Base-by-base conservation (phyloP, 1,140 invertebrate species). In the Saccostrea cuccullata region DNA sequence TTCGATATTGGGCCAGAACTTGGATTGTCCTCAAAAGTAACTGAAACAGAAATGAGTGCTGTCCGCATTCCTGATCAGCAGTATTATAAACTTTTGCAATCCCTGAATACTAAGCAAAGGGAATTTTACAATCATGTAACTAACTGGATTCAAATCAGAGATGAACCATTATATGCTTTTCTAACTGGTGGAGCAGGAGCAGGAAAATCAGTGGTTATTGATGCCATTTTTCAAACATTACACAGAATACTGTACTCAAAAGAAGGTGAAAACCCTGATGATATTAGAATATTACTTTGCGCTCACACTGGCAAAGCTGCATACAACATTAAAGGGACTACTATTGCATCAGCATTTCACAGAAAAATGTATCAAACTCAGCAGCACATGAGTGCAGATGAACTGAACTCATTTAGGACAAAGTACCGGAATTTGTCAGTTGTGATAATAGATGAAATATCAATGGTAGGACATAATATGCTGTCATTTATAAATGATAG, bases 111-210 rank as follows among this genome's bases (percentile, higher is more conserved):
- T 20, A 88, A 88, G 55, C 87, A 88, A 86, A 85, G 73, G 55
- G 87, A 88, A 86, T 88, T 88, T 70, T 87, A 87, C 56, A 85
- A 85, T 56, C 86, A 89, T 88, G 85, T 88, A 56, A 40, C 73
- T 13, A n/a, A 12, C 12, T 88, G 82, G 86, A 77, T 88, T 30
- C n/a, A 60, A 73, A n/a, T 26, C 30, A 67, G 82, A 67, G 55
- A 87, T 58, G 85, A 90, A 70, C 82, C 85, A 73, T 56, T 90
- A 20, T 87, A 85, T 86, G 58, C 55, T 36, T 90, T 91, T 64
- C 70, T 87, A 5, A 85, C 87, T 82, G 90, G 90, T 55, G 90
- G 90, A 82, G 90, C 90, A 58, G 90, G 88, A 60, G 87, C 87
- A 40, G 90, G 87, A 67, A 89, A 91, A 86, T 88, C 86, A 60